Conservation (phyloP, 1,140 invertebrate genomes). For the Anadara kagoshimensis region DNA sequence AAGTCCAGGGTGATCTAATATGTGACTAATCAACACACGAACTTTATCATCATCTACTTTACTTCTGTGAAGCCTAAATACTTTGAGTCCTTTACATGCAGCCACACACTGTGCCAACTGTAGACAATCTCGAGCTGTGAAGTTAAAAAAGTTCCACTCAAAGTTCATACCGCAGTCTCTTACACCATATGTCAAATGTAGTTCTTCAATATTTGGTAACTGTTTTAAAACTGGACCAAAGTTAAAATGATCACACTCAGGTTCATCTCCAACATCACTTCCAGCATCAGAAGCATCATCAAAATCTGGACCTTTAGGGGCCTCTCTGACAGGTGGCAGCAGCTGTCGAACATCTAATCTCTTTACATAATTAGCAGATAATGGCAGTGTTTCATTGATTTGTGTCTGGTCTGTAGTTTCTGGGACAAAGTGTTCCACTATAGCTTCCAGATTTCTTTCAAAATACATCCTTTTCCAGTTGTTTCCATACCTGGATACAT, state of each 20-base stretch:
- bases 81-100: constrained; percentile 64
- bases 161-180: constrained; percentile 75
- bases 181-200: constrained; percentile 71
- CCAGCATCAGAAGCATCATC: constrained; percentile 69
- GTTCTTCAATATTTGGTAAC: constrained; percentile 69
- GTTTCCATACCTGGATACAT: constrained; percentile 67
- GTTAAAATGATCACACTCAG: constrained; percentile 73
- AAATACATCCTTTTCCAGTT: constrained; percentile 74
- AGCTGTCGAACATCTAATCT: constrained; percentile 70
- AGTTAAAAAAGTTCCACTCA: constrained; percentile 74
- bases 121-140: constrained; percentile 72
- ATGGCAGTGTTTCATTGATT: constrained; percentile 65
- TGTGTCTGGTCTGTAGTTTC: constrained; percentile 68
- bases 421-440: constrained; percentile 74
- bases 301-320: constrained; percentile 69
- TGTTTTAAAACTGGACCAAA: constrained; percentile 67
- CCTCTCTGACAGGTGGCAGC: constrained; percentile 72
- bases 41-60: constrained; percentile 72
- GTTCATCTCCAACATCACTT: constrained; percentile 70
- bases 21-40: constrained; percentile 71
- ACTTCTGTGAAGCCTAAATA: constrained; percentile 66
- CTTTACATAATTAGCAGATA: constrained; percentile 70
- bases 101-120: constrained; percentile 71
- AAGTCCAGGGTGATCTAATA: constrained; percentile 70
- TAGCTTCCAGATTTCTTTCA: constrained; percentile 72